Base-by-base conservation (phyloP, 2,797 vertebrate species). In the Spinus olivaceus region DNA sequence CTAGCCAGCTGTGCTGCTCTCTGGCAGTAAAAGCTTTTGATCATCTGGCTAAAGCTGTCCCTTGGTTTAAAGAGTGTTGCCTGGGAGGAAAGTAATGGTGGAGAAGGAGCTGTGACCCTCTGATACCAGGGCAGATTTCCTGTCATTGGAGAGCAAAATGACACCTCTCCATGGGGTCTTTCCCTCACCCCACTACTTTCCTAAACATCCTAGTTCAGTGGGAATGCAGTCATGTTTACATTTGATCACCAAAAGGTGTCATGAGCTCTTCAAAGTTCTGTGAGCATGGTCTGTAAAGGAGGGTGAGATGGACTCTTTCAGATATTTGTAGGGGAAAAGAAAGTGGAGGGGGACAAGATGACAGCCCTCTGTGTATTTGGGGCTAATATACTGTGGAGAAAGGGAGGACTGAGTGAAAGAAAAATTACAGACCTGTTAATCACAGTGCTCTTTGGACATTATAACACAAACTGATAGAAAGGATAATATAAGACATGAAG, bases 241-340 rank as follows among this genome's bases (percentile, higher is more conserved):
- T 85, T 66, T 74, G 9, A 32, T 91, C 49, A 37, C 85, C 85
- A 95, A 61, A 95, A 90, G 85, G 94, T 88, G 30, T 63, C 22
- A 9, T 25, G 49, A 88, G 21, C 50, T 86, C 54, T 86, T 88
- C 50, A 59, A 53, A 59, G 53, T 49, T 35, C 37, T 35, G 27
- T 27, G 19, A 82, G 12, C 1, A 0, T 28, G 33, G 10, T 49
- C 53, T 8, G 2, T 10, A 5, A 37, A 44, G 17, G 37, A 60
- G 30, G 9, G 7, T 20, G 37, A 73, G 41, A 8, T 77, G 24
- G 7, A 28, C 19, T 60, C 20, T 61, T 49, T 77, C n/a, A 33
- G 25, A 7, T 86, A 11, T 49, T 89, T n/a, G 8, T 14, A 7
- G 8, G 3, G 8, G 3, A 8, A 35, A 6, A 23, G n/a, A 54